Conservation (phyloP, 2,888 invertebrate genomes). For the Enchytraeus crypticus region DNA sequence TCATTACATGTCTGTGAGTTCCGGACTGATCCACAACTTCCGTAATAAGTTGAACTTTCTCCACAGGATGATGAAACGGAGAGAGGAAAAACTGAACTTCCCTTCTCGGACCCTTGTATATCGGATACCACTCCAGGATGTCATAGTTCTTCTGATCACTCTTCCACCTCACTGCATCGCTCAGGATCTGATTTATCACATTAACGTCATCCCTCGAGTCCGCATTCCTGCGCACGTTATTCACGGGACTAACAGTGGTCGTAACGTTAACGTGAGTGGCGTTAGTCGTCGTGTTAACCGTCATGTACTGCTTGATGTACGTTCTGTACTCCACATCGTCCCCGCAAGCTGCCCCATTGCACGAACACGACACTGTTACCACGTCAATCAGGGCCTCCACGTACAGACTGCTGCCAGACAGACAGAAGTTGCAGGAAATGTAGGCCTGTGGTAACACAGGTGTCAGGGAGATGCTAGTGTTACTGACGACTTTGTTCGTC, state of each 20-base stretch:
- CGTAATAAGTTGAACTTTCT: not conserved
- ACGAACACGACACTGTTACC: not conserved
- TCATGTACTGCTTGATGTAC: no score
- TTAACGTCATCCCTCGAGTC: no score
- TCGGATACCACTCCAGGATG: conserved; percentile 5
- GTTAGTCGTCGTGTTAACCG: no score
- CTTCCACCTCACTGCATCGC: not conserved
- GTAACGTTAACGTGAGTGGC: no score
- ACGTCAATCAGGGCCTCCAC: not conserved
- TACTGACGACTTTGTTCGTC: not conserved
- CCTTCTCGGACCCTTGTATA: conserved; percentile 4
- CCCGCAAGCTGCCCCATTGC: no score
- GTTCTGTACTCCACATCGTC: no score
- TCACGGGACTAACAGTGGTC: no score
- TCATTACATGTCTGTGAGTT: not conserved
- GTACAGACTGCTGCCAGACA: no score
- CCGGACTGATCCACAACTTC: not conserved
- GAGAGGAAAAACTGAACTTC: not conserved
- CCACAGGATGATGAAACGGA: not conserved
- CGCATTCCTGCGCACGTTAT: no score
- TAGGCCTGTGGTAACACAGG: not conserved
- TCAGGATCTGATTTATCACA: no score
- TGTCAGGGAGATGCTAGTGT: not conserved
- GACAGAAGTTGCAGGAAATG: no score
- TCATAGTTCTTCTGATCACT: not conserved